Base-by-base conservation (phyloP, 2,797 vertebrate genomes). In the Pseudocheirus occidentalis region DNA sequence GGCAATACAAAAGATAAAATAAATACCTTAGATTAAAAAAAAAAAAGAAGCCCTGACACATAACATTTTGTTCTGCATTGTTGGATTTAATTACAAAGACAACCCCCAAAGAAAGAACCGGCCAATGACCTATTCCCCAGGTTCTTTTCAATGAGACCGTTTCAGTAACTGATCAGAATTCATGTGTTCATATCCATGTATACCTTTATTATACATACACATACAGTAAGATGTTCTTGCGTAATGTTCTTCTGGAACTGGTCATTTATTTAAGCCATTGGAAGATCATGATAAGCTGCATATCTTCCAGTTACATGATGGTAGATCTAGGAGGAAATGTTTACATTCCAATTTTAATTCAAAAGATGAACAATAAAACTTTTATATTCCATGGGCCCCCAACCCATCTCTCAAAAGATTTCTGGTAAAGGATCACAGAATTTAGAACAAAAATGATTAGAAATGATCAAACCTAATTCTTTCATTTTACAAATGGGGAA, bases 271-370 rank as follows among this genome's bases (percentile, higher is more conserved):
- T 99, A 99, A 97, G 99, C 99, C 99, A 99, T 99, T 0, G 99
- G 99, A 95, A 99, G 98, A 96, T 99, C 99, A 31, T 99, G 99
- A 96, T 98, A 99, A 93, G 99, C 99, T 0, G 99, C 98, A 0
- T 99, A 99, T 97, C 98, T 98, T 95, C 99, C 99, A 18, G 99
- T 99, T 98, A 99, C 99, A 0, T 99, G 99, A 96, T 99, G 99
- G 98, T 99, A 99, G 98, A 99, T 99, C 99, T 99, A 99, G n/a
- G 95, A 98, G 94, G 95, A 96, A 98, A 97, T 94, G 62, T 92
- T 96, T 95, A 97, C 94, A 96, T 98, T 95, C 93, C 55, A 92
- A 95, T 52, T 93, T 27, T 50, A 62, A 58, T 12, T n/a, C 73
- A 62, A 58, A 29, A 24, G 81, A 94, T 96, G 52, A 87, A 89